Evolutionary conservation across 1,140 invertebrate species (phyloP).

Genomic region (Aphelenchoides fujianensis): DNA sequence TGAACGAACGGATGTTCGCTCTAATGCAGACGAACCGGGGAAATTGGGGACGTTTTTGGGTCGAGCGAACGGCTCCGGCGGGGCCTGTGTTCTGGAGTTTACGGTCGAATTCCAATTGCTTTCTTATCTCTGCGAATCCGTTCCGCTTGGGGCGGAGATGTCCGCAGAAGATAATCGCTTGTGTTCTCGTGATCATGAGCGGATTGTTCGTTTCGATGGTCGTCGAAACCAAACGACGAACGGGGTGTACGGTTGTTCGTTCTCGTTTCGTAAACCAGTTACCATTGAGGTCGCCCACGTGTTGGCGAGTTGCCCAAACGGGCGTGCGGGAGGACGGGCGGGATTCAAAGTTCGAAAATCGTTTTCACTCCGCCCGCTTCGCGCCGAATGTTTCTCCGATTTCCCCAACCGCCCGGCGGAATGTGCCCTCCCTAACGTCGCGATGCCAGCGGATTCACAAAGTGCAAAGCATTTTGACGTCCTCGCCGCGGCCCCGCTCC

Average conservation of each 20-base stretch:
- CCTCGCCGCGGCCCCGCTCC: neutral
- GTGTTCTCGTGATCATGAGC: no score
- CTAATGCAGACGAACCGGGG: no score
- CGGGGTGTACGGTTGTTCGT: neutral
- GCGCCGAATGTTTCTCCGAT: slow-evolving; percentile 1
- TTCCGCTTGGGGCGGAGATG: no score
- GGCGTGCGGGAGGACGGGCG: neutral
- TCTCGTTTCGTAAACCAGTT: neutral
- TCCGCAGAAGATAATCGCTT: neutral
- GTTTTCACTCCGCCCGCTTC: neutral
- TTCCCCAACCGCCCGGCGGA: neutral
- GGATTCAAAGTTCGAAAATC: slow-evolving; percentile 11
- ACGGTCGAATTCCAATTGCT: no score
- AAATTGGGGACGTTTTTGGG: no score
- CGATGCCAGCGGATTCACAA: neutral
- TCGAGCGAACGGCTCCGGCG: no score
- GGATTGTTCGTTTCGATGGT: neutral
- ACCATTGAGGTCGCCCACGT: neutral
- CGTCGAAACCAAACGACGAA: neutral
- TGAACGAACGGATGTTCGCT: no score
- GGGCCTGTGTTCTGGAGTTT: no score
- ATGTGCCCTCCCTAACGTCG: no score
- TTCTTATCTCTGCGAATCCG: no score
- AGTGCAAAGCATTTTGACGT: neutral
- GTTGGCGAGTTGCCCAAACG: neutral